Evolutionary conservation across 1,140 invertebrate species (phyloP), one percentile per base, ranked within the genome.

Genomic region (Vanessa atalanta): DNA sequence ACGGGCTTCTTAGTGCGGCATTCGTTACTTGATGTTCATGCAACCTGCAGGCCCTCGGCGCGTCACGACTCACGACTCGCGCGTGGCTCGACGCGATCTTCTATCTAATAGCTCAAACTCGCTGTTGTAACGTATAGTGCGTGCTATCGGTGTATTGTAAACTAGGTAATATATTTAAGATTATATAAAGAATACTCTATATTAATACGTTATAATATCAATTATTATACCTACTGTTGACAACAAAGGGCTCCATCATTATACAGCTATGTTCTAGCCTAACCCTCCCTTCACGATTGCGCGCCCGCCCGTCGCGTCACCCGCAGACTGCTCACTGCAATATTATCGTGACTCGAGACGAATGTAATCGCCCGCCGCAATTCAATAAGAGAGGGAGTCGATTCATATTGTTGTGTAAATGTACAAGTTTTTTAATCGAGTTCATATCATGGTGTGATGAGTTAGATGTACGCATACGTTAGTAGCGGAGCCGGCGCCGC

Each of bases 401-500:
- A 47, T 48, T 20, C n/a, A 12, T 65, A 23, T 68, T 31, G 65
- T 55, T 68, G 51, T 68, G 31, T 68, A 61, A 61, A 64, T 71
- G 61, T 71, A 71, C 57, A 51, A 64, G 26, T 50, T 64, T 43
- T 43, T 13, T 64, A 51, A 26, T 69, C 66, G 80, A 77, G 88
- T 83, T 90, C 88, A 90, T 90, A 90, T 90, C 88, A 90, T 84
- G 82, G 85, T 87, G 87, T 90, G 88, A 89, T 88, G 81, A 81
- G 78, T 67, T 81, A 83, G 79, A 75, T 76, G 70, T 73, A 79
- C 47, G 50, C 31, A 43, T 16, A 53, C 7, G 16, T 60, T 67
- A 23, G 68, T 66, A 60, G 79, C 57, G 50, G 60, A 61, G n/a
- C 57, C 64, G 51, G 37, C 50, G 76, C 72, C 57, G 57, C 23